These are phyloP conservation scores for Anadara kagoshimensis DNA, from an alignment of 1,140 invertebrate species.

Conservation along the genomic window DNA sequence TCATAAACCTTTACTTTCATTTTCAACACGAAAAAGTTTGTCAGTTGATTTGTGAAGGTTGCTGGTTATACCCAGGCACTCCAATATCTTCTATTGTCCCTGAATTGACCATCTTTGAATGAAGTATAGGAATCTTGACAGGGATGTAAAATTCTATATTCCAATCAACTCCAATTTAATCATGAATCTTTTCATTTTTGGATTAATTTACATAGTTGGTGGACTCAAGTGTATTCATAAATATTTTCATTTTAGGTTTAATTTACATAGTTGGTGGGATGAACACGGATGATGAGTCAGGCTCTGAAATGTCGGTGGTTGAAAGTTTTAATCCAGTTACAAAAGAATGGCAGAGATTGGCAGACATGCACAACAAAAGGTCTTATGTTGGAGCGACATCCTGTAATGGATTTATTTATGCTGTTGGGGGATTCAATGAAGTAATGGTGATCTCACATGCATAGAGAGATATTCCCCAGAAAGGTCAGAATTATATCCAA, in stretches of 20 bases:
- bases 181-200: too few relatives aligned
- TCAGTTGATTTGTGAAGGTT: too few relatives aligned
- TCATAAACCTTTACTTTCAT: too few relatives aligned
- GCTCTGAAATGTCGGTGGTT: conserved; percentile 84
- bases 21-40: too few relatives aligned
- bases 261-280: conserved; percentile 94
- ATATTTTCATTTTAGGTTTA: conserved; percentile 77
- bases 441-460: conserved; percentile 82
- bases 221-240: background rate
- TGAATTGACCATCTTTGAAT: too few relatives aligned
- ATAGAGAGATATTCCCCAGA: conserved; percentile 93
- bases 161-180: too few relatives aligned
- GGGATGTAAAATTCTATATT: too few relatives aligned
- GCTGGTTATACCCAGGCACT: too few relatives aligned
- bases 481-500: conserved; percentile 77
- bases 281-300: conserved; percentile 80
- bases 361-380: conserved; percentile 85
- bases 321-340: conserved; percentile 86
- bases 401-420: conserved; percentile 85
- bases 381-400: conserved; percentile 92
- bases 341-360: conserved; percentile 83
- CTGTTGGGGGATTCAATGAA: conserved; percentile 89
- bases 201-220: background rate
- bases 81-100: too few relatives aligned
- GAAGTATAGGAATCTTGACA: too few relatives aligned